These are phyloP conservation scores for Aricia agestis DNA, from an alignment of 1,140 invertebrate species.

Conservation along the genomic window DNA sequence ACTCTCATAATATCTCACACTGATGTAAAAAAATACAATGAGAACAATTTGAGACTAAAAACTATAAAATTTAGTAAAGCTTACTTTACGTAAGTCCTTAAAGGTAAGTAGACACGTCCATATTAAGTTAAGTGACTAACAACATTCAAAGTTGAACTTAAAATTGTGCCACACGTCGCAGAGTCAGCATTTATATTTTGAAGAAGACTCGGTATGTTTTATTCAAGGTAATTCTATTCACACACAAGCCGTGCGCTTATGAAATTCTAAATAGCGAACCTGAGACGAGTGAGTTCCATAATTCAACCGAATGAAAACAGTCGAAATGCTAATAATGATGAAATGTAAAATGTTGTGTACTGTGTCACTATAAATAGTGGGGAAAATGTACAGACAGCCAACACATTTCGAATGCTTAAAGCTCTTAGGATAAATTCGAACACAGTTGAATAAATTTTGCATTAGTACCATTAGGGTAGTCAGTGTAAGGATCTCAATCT, in stretches of 20 bases:
- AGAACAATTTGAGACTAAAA: no score
- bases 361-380: not conserved
- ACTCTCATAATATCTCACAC: no score
- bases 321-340: not conserved
- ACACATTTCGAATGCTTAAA: not conserved
- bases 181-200: not conserved
- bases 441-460: no score
- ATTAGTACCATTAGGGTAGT: no score
- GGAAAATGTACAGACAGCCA: not conserved
- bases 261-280: slow-evolving; percentile 1
- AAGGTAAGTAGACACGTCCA: not conserved
- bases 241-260: slow-evolving; percentile 1
- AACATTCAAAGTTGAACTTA: not conserved
- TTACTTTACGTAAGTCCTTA: not conserved
- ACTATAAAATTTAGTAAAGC: not conserved
- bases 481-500: no score
- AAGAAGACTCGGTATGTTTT: slow-evolving; percentile 6
- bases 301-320: not conserved
- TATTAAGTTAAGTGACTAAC: not conserved
- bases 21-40: no score
- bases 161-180: not conserved
- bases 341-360: not conserved
- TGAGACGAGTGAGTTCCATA: not conserved
- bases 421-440: not conserved
- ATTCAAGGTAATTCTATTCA: slow-evolving; percentile 7